Percentiles rank a stretch among this genome's conserved stretches.
These are phyloP conservation scores for Drosophila paranaensis DNA, from an alignment of 2,888 invertebrate species.

Conservation along the genomic window DNA sequence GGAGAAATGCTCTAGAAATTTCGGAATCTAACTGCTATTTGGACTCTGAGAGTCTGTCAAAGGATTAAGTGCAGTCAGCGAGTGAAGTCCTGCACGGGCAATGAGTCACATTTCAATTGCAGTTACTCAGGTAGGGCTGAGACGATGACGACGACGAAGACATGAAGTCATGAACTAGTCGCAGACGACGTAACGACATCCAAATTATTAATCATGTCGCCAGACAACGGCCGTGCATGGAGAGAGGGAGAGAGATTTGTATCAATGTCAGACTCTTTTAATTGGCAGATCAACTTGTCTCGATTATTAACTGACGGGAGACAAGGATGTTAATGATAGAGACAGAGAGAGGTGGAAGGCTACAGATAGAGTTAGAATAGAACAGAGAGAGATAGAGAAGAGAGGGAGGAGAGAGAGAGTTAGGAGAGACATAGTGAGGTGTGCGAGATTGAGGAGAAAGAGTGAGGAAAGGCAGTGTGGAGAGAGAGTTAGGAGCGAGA, in stretches of 20 bases:
- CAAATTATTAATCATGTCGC: constrained; percentile 9
- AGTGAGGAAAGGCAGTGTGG: too few species aligned
- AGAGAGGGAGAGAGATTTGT: neutral
- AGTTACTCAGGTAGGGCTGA: constrained; percentile 43
- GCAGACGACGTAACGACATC: constrained; percentile 35
- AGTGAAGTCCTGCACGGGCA: constrained; percentile 6
- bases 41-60: constrained; percentile 24
- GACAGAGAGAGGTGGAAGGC: neutral
- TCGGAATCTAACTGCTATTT: neutral
- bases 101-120: constrained; percentile 47
- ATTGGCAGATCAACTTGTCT: constrained; percentile 16
- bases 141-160: neutral
- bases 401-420: too few species aligned
- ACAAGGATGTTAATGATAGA: neutral
- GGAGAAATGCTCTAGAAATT: constrained; percentile 14
- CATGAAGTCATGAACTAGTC: constrained; percentile 21
- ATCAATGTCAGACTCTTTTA: constrained; percentile 27
- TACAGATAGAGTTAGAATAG: neutral
- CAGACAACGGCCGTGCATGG: constrained; percentile 13
- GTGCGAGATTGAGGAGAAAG: too few species aligned
- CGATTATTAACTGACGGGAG: constrained; percentile 3
- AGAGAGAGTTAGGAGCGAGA: too few species aligned
- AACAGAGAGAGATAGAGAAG: neutral
- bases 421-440: too few species aligned
- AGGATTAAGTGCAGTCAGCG: constrained; percentile 52